Evolutionary conservation across 2,888 invertebrate species (phyloP), one percentile per base, ranked within the genome.

Genomic region (Psylliodes chrysocephalus): DNA sequence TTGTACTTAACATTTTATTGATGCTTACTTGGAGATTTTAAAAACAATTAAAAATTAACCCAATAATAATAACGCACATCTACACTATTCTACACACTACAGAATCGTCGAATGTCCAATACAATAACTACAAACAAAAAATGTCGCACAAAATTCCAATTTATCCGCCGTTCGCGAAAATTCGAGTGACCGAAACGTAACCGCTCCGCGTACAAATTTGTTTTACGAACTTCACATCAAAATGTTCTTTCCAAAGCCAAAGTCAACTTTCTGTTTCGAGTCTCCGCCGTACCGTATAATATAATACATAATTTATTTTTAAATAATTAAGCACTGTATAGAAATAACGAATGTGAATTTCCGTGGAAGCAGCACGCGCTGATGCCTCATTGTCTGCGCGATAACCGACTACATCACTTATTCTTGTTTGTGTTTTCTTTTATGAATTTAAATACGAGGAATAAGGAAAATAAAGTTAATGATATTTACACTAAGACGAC

Each of bases 201-300:
- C 14, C 17, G 49, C 14, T 12, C 14, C 14, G 49, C 18, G 10
- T 30, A 14, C 17, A 42, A 18, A 15, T 12, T n/a, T 10, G 38
- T 38, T 33, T 33, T 33, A n/a, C 33, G 33, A 7, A 25, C 25
- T 25, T 25, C 4, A 25, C 7, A 33, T 8, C 2, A 3, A 35
- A 51, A 33, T n/a, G 15, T 46, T 54, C 33, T 15, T 22, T 35
- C 25, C 22, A 46, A 25, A 46, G 22, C 12, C 46, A 6, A 22
- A 46, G 18, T 22, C 14, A 42, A 54, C 54, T 54, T 54, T 54
- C 54, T 42, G 54, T 54, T 54, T 42, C 40, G 46, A 54, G 40
- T 15, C 28, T 40, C 38, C 53, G 19, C 2, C 40, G 33, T 18
- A 38, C 19, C 44, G 46, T 25, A 49, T 12, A 10, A 19, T 6